Conservation (phyloP, 2,888 invertebrate genomes). For the Drosophila koepferae region DNA sequence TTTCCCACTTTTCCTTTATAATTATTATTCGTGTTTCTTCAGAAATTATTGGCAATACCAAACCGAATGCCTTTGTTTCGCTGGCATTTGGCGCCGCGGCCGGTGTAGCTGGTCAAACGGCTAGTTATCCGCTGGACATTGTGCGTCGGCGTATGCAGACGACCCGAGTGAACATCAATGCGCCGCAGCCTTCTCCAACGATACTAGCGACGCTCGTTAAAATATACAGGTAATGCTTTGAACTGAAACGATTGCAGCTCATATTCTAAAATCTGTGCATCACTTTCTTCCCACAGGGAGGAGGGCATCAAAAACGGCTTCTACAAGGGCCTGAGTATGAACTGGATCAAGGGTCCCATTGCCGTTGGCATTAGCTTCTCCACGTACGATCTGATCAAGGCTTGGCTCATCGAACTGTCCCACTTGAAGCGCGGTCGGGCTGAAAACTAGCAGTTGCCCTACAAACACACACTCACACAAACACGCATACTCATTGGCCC, state of each 20-base stretch:
- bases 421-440: slow-evolving; percentile 82
- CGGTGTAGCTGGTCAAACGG: slow-evolving; percentile 96
- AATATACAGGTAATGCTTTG: slow-evolving; percentile 89
- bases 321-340: slow-evolving; percentile 99
- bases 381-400: slow-evolving; percentile 93
- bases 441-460: slow-evolving; percentile 41
- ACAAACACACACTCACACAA: slow-evolving; percentile 27
- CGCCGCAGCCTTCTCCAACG: slow-evolving; percentile 87
- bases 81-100: slow-evolving; percentile 95
- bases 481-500: slow-evolving; percentile 26
- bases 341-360: slow-evolving; percentile 97
- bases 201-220: slow-evolving; percentile 89
- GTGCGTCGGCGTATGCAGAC: slow-evolving; percentile 90
- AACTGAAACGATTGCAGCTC: background rate
- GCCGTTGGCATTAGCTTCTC: slow-evolving; percentile 98
- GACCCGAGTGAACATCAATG: slow-evolving; percentile 85
- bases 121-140: slow-evolving; percentile 98
- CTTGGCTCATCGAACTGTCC: slow-evolving; percentile 86
- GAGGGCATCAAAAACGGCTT: slow-evolving; percentile 96
- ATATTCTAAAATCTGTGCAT: background rate
- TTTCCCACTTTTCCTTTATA: background rate
- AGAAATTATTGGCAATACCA: slow-evolving; percentile 85
- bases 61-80: slow-evolving; percentile 88
- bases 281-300: slow-evolving; percentile 87
- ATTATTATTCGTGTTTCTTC: slow-evolving; percentile 26